Conservation (phyloP, 64 coral and sea anemone genomes). For the Dendrophyllia cribrosa region DNA sequence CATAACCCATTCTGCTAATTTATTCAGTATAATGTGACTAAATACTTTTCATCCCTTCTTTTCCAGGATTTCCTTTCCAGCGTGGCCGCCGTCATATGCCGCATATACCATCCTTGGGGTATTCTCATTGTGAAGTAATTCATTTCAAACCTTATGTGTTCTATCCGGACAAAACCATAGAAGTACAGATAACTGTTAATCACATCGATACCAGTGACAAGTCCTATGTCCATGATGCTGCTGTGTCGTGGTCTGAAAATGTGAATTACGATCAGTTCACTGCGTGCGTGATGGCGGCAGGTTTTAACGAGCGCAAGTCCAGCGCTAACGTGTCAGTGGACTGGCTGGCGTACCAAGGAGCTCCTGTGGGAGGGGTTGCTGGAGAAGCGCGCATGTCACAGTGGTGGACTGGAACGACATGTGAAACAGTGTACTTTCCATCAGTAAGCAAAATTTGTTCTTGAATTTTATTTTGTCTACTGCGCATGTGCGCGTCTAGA, state of each 20-base stretch:
- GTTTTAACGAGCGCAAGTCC: constrained; percentile 32
- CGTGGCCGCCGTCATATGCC: constrained; percentile 9
- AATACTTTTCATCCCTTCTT: neutral
- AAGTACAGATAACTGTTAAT: constrained; percentile 67
- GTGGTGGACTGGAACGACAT: constrained; percentile 44
- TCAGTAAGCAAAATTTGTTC: neutral
- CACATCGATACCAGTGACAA: constrained; percentile 44
- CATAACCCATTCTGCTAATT: neutral
- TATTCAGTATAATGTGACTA: neutral
- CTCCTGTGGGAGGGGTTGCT: constrained; percentile 19
- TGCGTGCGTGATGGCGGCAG: constrained; percentile 48
- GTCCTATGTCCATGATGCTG: constrained; percentile 46
- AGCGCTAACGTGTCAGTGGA: constrained; percentile 40
- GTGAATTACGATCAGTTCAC: constrained; percentile 62
- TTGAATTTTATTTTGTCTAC: neutral
- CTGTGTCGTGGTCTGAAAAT: constrained; percentile 68
- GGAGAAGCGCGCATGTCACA: neutral
- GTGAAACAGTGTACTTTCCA: constrained; percentile 8
- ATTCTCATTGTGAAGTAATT: constrained; percentile 34
- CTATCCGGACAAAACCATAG: constrained; percentile 68
- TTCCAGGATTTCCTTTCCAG: constrained; percentile 54
- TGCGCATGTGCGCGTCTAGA: too few relatives aligned
- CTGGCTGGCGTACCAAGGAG: constrained; percentile 56
- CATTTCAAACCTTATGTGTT: constrained; percentile 52
- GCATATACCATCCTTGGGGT: neutral